Percentiles rank a stretch among this genome's conserved stretches.
Conservation (phyloP, 2,797 vertebrate genomes). For the Fratercula arctica region DNA sequence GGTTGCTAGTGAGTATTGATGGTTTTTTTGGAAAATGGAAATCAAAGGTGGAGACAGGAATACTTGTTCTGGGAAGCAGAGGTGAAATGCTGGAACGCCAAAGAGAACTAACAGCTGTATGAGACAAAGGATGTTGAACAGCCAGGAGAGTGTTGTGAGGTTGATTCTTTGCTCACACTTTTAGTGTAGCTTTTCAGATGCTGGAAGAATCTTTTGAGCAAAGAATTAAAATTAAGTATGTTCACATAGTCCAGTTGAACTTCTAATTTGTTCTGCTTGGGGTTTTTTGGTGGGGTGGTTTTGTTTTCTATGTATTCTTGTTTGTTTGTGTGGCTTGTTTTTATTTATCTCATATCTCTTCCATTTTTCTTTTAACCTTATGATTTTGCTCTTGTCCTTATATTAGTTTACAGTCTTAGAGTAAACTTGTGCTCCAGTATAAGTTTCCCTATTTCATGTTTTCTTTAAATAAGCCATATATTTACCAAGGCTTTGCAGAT, state of each 20-base stretch:
- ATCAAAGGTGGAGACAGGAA: not conserved
- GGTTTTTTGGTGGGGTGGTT: not conserved
- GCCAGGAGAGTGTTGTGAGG: not conserved
- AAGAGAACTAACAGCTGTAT: not conserved
- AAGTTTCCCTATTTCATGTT: not conserved
- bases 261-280: not conserved
- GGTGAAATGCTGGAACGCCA: not conserved
- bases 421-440: not conserved
- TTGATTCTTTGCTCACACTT: not conserved
- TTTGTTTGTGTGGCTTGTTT: no score
- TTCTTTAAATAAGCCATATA: not conserved
- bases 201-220: not conserved
- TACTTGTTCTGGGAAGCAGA: not conserved
- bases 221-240: not conserved
- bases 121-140: not conserved
- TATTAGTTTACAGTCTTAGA: not conserved
- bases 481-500: not conserved
- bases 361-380: not conserved
- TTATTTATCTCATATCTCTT: not conserved
- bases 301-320: not conserved
- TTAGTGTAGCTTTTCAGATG: not conserved
- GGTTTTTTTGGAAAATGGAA: not conserved
- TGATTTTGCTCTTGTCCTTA: not conserved
- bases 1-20: conserved; percentile 26
- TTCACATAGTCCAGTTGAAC: not conserved